Evolutionary conservation across 2,888 invertebrate species (phyloP).

Genomic region (Phengaris arion): DNA sequence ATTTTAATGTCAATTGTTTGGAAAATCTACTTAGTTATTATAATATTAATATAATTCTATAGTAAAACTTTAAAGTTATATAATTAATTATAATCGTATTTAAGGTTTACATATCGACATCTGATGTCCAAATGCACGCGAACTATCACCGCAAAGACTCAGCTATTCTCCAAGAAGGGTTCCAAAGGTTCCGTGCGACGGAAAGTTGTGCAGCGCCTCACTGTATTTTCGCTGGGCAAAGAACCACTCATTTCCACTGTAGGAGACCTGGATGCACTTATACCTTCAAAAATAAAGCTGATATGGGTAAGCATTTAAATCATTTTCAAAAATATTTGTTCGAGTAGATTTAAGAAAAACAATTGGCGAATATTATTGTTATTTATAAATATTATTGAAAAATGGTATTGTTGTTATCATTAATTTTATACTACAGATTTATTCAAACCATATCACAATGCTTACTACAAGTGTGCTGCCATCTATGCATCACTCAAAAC

Average conservation of each 20-base stretch:
- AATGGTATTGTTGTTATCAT: no score
- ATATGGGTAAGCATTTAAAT: slow-evolving; percentile 90
- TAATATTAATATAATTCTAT: no score
- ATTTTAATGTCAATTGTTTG: no score
- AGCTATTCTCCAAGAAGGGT: slow-evolving; percentile 98
- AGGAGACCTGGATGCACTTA: slow-evolving; percentile 93
- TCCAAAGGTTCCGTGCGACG: slow-evolving; percentile 96
- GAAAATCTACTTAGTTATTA: no score
- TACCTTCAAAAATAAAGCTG: slow-evolving; percentile 99
- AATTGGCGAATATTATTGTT: no score
- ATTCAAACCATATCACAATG: no score
- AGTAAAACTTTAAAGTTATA: no score
- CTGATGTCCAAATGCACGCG: slow-evolving; percentile 99
- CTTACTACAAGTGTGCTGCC: not conserved
- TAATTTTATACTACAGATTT: no score
- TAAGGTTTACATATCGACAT: slow-evolving; percentile 96
- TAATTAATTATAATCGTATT: slow-evolving; percentile 31
- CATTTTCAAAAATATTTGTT: not conserved
- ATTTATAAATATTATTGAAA: no score
- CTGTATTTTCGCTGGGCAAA: slow-evolving; percentile 95
- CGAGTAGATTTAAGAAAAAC: no score
- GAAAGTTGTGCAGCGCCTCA: slow-evolving; percentile 95
- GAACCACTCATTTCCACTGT: slow-evolving; percentile 99
- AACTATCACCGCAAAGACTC: slow-evolving; percentile 99
- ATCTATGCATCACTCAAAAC: not conserved